Base-by-base conservation (phyloP, 2,113 vertebrate species). In the Lethenteron camtschaticum region DNA sequence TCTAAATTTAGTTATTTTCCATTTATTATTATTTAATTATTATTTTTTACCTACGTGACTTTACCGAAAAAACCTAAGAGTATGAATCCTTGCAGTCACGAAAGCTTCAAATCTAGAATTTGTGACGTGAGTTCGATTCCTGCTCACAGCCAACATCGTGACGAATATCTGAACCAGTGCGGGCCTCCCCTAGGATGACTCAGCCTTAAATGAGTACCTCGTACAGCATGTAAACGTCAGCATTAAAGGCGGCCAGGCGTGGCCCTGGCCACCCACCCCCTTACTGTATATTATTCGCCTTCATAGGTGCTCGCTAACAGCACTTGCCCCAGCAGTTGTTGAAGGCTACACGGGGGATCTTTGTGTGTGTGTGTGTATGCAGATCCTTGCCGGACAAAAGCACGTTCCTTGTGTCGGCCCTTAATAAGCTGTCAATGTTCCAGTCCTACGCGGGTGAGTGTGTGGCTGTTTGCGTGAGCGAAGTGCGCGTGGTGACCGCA, bases 391-490 rank as follows among this genome's bases (percentile, higher is more conserved):
- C 63, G 24, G 10, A 66, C n/a, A 66, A 66, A 66, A n/a, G 24
- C n/a, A 66, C 63, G n/a, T 66, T 66, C 24, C 63, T 66, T 24
- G n/a, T 66, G n/a, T 66, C 63, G 9, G 8, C 63, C 24, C n/a
- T 24, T n/a, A 66, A 66, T 66, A 66, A 66, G 63, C 63, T 66
- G n/a, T 66, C 63, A n/a, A 66, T 66, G 63, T 66, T 66, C 10
- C 63, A 66, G 63, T 16, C 63, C 9, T 66, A 66, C 24, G 63
- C 63, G 24, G 63, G 63, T 66, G 63, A 24, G 63, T 66, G 63
- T 66, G n/a, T 66, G n/a, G 63, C 63, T 66, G 11, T n/a, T 66
- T 66, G 63, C 24, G 63, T 16, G n/a, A 66, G n/a, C n/a, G n/a
- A 24, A 9, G 63, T 2, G 63, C 24, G n/a, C 63, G 10, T n/a